Conservation (phyloP, 2,797 vertebrate species). For the Chaenodraco wilsoni region DNA sequence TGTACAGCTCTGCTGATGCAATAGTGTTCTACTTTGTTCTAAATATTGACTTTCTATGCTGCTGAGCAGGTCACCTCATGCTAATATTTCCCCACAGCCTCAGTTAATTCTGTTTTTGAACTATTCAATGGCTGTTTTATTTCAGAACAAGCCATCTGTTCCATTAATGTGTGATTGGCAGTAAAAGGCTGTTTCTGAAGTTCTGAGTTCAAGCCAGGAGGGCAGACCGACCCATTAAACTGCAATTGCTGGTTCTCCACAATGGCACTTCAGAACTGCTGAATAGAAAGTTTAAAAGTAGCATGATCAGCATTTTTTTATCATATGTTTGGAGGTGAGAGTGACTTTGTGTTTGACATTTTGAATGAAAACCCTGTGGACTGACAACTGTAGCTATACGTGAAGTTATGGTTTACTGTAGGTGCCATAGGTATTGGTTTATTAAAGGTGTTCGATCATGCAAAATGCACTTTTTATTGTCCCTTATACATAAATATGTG, state of each 20-base stretch:
- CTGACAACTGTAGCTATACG: not conserved
- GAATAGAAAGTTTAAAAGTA: slow-evolving; percentile 41
- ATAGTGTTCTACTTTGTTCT: slow-evolving; percentile 4
- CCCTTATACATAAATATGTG: too few species aligned
- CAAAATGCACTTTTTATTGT: too few species aligned
- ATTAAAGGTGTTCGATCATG: too few species aligned
- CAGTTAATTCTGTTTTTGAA: slow-evolving; percentile 58
- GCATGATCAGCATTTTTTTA: slow-evolving; percentile 34
- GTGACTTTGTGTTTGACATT: slow-evolving; percentile 39
- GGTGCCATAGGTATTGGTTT: too few species aligned
- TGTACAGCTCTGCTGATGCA: slow-evolving; percentile 5
- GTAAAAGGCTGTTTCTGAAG: slow-evolving; percentile 57
- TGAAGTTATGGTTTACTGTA: not conserved
- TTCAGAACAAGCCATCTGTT: slow-evolving; percentile 56
- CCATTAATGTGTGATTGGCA: slow-evolving; percentile 59
- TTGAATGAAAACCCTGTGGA: slow-evolving; percentile 23
- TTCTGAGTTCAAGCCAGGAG: slow-evolving; percentile 36
- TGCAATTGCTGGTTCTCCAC: slow-evolving; percentile 40
- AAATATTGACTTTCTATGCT: slow-evolving; percentile 29
- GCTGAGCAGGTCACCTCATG: slow-evolving; percentile 46
- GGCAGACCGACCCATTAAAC: slow-evolving; percentile 42
- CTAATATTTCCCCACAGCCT: slow-evolving; percentile 34
- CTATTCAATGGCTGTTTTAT: slow-evolving; percentile 46
- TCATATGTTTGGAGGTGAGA: slow-evolving; percentile 22
- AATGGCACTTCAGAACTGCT: slow-evolving; percentile 30